Base-by-base conservation (phyloP, 2,113 vertebrate species). In the Typhlomys cinereus region DNA sequence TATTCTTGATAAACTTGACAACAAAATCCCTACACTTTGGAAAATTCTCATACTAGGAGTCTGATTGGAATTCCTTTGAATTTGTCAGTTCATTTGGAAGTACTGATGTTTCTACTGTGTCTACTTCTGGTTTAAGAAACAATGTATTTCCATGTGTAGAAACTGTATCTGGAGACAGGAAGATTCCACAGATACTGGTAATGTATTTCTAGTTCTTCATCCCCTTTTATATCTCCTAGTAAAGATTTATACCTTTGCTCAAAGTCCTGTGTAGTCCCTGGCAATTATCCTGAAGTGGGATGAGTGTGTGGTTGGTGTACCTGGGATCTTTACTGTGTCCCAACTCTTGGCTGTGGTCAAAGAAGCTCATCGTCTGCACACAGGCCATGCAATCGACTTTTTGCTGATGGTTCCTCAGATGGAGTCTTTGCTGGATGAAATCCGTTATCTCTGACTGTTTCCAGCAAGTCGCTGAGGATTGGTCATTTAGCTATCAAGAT, bases 1-100 rank as follows among this genome's bases (percentile, higher is more conserved):
- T 91, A 50, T 82, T 81, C 73, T 89, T 74, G 70, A 46, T 76
- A 57, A 89, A 59, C n/a, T 91, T 85, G 36, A 41, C 25, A 59
- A 67, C 76, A 50, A 41, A 46, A 44, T 46, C 69, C 34, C 61
- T 34, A 73, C 52, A 34, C 78, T 88, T 69, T 69, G 88, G 78
- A 7, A 73, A 83, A 93, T 44, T 9, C 25, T 70, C 70, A 9
- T 48, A 14, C 29, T 46, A 57, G 31, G 15, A 27, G 66, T 91
- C 90, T 44, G 17, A 50, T 39, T 52, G 73, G 41, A 67, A 62
- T 73, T 75, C 48, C 52, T 64, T 85, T 73, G 69, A 62, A 59
- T 79, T 41, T 46, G 36, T 29, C 71, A 59, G 27, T 83, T 75
- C 57, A 29, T 70, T 79, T 50, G 1, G 31, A 48, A 76, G 48